These are phyloP conservation scores for Lithobates pipiens DNA, from an alignment of 2,797 vertebrate species.

Conservation along the genomic window DNA sequence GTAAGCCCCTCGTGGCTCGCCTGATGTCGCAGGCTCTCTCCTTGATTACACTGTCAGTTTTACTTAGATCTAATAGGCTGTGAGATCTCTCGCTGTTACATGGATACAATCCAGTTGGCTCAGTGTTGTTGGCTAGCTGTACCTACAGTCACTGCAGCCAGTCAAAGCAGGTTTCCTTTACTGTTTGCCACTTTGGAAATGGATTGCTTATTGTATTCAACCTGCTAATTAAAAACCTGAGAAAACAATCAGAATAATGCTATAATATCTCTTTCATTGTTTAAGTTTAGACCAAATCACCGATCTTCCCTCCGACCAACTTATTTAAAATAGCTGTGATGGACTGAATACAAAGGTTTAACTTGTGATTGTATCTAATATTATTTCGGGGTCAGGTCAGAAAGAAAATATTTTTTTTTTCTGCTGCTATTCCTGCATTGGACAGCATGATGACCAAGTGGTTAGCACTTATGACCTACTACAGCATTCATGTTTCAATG, in stretches of 20 bases:
- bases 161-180: background rate
- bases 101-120: constrained; percentile 30
- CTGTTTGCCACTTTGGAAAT: background rate
- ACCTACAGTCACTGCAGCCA: background rate
- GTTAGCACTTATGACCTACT: no score
- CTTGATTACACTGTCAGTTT: constrained; percentile 14
- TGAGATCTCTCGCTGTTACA: constrained; percentile 9
- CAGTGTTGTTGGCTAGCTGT: background rate
- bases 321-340: no score
- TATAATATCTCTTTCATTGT: no score
- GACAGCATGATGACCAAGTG: no score
- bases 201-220: background rate
- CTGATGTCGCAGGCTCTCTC: background rate
- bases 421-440: no score
- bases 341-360: no score
- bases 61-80: constrained; percentile 14
- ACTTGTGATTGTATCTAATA: no score
- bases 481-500: no score
- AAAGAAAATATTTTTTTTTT: no score
- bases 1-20: background rate
- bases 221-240: background rate
- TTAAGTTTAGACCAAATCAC: no score
- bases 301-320: no score
- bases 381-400: no score
- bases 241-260: background rate